Percentiles rank a stretch among this genome's conserved stretches.
phyloP scores from a whole-genome alignment of 2,113 vertebrate genomes.

The Felis chaus region DNA sequence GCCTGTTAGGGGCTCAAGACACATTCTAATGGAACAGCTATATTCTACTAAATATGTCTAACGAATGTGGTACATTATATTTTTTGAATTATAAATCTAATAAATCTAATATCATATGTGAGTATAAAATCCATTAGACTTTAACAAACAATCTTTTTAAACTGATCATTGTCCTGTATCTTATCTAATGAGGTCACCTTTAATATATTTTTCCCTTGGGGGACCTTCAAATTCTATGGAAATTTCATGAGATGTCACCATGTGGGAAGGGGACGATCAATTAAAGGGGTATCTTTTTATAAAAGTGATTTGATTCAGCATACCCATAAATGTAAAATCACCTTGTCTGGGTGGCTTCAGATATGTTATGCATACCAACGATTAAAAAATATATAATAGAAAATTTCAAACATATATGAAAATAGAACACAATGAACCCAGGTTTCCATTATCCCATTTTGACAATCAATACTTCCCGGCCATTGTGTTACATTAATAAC shows the following conservation, averaged over 20 bases:
- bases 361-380: not conserved
- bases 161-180: not conserved
- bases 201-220: not conserved
- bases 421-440: not conserved
- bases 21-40: not conserved
- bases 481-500: not conserved
- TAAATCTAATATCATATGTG: not conserved
- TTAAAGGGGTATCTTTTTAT: not conserved
- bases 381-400: not conserved
- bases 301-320: not conserved
- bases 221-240: not conserved
- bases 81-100: not conserved
- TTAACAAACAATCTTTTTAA: not conserved
- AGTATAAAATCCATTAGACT: not conserved
- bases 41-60: not conserved
- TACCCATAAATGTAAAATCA: not conserved
- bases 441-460: not conserved
- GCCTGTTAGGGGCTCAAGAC: not conserved
- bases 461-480: not conserved
- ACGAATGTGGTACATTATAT: not conserved
- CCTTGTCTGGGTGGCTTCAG: not conserved
- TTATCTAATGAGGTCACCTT: not conserved
- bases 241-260: not conserved
- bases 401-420: not conserved
- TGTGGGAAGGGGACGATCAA: not conserved